Base-by-base conservation (phyloP, 2,797 vertebrate genomes). In the Microctenopoma steveboyesi region DNA sequence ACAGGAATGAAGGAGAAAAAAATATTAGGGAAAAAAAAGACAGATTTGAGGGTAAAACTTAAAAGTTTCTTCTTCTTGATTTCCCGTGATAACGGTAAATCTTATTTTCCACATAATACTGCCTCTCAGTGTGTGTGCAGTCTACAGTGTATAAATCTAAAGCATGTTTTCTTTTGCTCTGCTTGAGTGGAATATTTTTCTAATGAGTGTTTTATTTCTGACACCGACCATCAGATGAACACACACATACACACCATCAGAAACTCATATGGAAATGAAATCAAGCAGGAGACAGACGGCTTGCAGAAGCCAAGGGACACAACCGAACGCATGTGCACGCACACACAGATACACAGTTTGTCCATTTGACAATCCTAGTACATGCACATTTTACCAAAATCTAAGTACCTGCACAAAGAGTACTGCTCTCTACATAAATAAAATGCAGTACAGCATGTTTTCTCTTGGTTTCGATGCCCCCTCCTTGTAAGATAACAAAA, bases 201-300 rank as follows among this genome's bases (percentile, higher is more conserved):
- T 79, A 89, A 88, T 79, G 67, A 81, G 54, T 58, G 66, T 76
- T 86, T 88, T 83, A 86, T 83, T 81, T 72, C 65, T 61, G 57
- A 67, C 45, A 64, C 45, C 7, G 57, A 75, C 57, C 60, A n/a
- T 69, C 63, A 84, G 69, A 72, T 27, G 39, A 28, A 48, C 59
- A 69, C 45, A 63, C 55, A 50, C 57, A 22, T 33, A 54, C 33
- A 53, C 62, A 64, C 60, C 37, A 63, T 49, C 37, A 76, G 49
- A 78, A 51, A 18, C 64, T 60, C 80, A 84, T 74, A 84, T 85
- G 84, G 84, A 71, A 88, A 89, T 71, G 33, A 79, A 74, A 86
- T 87, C 16, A 70, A 68, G 63, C 7, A 40, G 62, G 68, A 81
- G 66, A 66, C 56, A 35, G 63, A 58, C 45, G 48, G 49, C 56